Conservation (phyloP, 1,140 invertebrate genomes). For the Drosophila azteca region DNA sequence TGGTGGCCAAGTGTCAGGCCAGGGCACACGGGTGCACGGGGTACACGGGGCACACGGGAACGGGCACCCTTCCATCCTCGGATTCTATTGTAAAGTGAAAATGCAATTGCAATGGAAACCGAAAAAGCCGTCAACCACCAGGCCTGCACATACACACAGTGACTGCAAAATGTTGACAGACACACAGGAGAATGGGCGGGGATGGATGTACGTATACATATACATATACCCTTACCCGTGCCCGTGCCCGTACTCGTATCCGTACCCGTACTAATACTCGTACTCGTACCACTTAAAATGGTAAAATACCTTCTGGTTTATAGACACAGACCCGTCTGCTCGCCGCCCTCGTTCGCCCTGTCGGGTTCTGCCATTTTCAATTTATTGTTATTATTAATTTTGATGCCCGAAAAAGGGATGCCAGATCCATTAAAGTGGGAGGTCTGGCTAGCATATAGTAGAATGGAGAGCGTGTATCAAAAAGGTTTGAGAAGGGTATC, state of each 20-base stretch:
- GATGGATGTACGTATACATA: constrained; percentile 13
- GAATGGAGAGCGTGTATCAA: background rate
- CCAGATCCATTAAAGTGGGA: constrained; percentile 12
- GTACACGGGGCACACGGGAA: background rate
- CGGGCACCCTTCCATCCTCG: constrained; percentile 26
- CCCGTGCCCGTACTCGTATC: background rate
- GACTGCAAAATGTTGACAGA: constrained; percentile 68
- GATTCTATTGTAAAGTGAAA: constrained; percentile 36
- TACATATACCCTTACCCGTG: background rate
- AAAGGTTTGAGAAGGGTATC: background rate
- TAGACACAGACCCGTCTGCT: constrained; percentile 4
- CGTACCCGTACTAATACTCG: background rate
- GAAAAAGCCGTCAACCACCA: constrained; percentile 68
- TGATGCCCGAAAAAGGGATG: constrained; percentile 73
- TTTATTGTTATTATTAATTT: constrained; percentile 83
- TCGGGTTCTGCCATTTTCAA: constrained; percentile 73
- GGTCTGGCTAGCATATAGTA: constrained; percentile 11
- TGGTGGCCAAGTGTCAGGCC: constrained; percentile 58
- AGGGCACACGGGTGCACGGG: background rate
- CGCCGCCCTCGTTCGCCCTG: constrained; percentile 19
- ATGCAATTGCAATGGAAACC: constrained; percentile 60
- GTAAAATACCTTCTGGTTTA: constrained; percentile 49
- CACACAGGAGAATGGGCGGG: constrained; percentile 11
- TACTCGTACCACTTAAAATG: constrained; percentile 43
- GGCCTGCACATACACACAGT: constrained; percentile 21